These are phyloP conservation scores for Unio delphinus DNA, from an alignment of 2,888 invertebrate species.

Conservation along the genomic window DNA sequence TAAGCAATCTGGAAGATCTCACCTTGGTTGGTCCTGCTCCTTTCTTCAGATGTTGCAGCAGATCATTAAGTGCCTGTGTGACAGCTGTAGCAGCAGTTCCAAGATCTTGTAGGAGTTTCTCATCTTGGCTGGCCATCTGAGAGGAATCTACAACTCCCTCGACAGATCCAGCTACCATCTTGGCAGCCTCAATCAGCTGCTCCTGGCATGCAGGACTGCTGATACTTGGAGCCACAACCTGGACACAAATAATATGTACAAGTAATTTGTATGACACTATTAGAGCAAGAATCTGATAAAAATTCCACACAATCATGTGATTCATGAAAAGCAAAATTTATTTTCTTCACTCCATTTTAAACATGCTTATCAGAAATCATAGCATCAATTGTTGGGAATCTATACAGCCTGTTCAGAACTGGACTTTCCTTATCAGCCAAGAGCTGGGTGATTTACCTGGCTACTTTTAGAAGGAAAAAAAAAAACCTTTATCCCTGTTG, in stretches of 20 bases:
- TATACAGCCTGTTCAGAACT: no score
- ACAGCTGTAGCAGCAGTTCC: slow-evolving; percentile 91
- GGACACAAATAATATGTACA: slow-evolving; percentile 4
- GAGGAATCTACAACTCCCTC: slow-evolving; percentile 85
- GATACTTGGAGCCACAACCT: slow-evolving; percentile 78
- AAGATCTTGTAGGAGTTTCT: slow-evolving; percentile 82
- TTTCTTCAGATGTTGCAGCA: slow-evolving; percentile 89
- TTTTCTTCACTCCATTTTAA: no score
- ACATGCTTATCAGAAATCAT: no score
- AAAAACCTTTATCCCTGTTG: no score
- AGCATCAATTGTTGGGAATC: no score
- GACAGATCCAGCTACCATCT: slow-evolving; percentile 93
- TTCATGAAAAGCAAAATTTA: neutral
- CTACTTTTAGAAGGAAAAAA: no score
- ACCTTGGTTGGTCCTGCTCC: slow-evolving; percentile 68
- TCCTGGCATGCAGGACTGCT: slow-evolving; percentile 80
- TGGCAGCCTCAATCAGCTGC: slow-evolving; percentile 91
- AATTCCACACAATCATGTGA: neutral
- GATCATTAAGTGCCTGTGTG: slow-evolving; percentile 87
- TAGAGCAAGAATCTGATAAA: neutral
- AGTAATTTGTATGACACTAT: neutral
- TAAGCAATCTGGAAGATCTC: neutral
- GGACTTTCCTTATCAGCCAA: no score
- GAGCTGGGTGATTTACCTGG: no score
- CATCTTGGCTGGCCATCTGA: slow-evolving; percentile 78